phyloP scores from a whole-genome alignment of 2,888 invertebrate species.

The Conomelus anceps region DNA sequence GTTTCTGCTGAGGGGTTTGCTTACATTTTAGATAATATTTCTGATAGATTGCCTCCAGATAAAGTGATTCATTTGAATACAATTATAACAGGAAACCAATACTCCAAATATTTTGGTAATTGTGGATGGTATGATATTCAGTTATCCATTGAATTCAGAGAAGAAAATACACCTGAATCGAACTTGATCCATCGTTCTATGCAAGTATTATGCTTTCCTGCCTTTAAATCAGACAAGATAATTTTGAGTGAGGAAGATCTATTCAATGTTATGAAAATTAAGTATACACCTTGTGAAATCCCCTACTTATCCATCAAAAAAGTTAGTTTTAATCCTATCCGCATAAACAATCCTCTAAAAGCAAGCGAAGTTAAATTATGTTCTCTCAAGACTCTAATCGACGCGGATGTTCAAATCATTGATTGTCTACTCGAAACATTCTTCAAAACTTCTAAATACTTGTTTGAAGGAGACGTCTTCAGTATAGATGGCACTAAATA shows the following conservation, averaged over 20 bases:
- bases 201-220: neutral
- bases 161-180: neutral
- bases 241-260: conserved; percentile 3
- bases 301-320: neutral
- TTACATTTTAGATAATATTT: neutral
- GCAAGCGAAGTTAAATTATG: neutral
- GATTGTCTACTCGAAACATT: neutral
- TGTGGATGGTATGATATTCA: neutral
- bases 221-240: neutral
- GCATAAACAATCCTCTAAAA: neutral
- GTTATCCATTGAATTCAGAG: neutral
- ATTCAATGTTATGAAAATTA: neutral
- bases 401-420: neutral
- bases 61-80: neutral
- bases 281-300: neutral
- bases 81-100: neutral
- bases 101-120: neutral
- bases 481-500: conserved; percentile 51
- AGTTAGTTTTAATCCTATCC: neutral
- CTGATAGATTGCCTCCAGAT: neutral
- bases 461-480: conserved; percentile 52
- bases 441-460: neutral
- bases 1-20: neutral
- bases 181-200: neutral
- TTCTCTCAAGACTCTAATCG: neutral